Conservation (phyloP, 1,140 invertebrate genomes). For the Ceratina calcarata region DNA sequence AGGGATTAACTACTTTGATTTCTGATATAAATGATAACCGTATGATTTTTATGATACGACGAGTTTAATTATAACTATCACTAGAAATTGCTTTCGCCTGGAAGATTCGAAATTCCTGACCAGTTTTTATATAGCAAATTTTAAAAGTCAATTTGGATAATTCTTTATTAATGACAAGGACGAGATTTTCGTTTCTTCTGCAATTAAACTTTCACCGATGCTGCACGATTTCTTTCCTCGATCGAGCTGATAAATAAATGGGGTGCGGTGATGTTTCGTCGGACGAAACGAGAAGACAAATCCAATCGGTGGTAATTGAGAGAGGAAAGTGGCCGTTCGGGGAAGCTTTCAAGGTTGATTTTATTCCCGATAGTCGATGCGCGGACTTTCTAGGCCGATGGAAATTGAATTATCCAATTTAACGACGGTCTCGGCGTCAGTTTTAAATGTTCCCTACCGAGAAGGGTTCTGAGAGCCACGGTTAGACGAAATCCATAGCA, state of each 20-base stretch:
- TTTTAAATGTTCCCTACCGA: slow-evolving; percentile 14
- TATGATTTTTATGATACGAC: too few species aligned
- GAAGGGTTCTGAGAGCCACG: not conserved
- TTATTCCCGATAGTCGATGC: slow-evolving; percentile 23
- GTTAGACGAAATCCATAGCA: not conserved
- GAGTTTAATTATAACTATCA: too few species aligned
- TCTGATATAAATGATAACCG: too few species aligned
- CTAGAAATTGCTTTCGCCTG: too few species aligned
- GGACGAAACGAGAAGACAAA: slow-evolving; percentile 18
- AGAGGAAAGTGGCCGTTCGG: slow-evolving; percentile 27
- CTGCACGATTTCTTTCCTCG: not conserved
- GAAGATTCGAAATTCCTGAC: too few species aligned
- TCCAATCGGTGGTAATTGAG: slow-evolving; percentile 30
- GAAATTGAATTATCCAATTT: slow-evolving; percentile 49
- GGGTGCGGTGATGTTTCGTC: not conserved
- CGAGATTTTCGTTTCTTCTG: not conserved
- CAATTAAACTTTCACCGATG: not conserved
- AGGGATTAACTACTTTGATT: too few species aligned
- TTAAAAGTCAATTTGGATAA: too few species aligned
- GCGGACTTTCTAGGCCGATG: slow-evolving; percentile 21
- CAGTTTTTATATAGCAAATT: too few species aligned
- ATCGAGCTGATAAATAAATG: slow-evolving; percentile 25
- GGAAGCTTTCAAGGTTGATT: slow-evolving; percentile 33
- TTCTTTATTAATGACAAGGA: too few species aligned
- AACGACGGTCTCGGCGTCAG: slow-evolving; percentile 28